Percentiles rank a stretch among this genome's conserved stretches.
phyloP scores from a whole-genome alignment of 1,140 invertebrate species.

The Bemisia tabaci region DNA sequence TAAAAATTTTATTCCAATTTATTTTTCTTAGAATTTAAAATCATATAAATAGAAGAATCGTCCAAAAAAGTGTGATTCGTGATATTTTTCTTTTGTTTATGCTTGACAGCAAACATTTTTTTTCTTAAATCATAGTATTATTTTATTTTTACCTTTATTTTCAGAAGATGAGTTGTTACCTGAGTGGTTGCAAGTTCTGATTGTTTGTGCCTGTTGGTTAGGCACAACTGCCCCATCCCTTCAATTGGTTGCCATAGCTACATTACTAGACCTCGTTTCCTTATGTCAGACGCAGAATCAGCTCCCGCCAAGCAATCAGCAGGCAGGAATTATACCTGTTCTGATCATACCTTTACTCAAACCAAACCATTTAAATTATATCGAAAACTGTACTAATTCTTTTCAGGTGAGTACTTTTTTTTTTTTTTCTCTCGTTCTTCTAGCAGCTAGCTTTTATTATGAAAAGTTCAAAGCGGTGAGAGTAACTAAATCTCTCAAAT shows the following conservation, averaged over 20 bases:
- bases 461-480: too few relatives aligned
- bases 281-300: conserved; percentile 22
- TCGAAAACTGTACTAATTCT: conserved; percentile 47
- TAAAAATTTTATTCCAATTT: too few relatives aligned
- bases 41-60: too few relatives aligned
- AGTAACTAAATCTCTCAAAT: too few relatives aligned
- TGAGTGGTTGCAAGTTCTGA: conserved; percentile 57
- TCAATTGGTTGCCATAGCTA: conserved; percentile 52
- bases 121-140: too few relatives aligned
- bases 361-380: conserved; percentile 43
- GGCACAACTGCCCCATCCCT: conserved; percentile 37
- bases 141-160: not conserved
- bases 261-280: conserved; percentile 59
- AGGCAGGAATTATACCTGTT: conserved; percentile 41
- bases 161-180: conserved; percentile 36
- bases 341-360: conserved; percentile 52
- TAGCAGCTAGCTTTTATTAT: too few relatives aligned
- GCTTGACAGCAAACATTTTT: too few relatives aligned
- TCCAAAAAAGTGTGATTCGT: too few relatives aligned
- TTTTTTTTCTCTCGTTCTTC: conserved; percentile 1
- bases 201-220: conserved; percentile 52
- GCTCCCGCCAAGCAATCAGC: conserved; percentile 3
- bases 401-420: conserved; percentile 39
- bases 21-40: too few relatives aligned
- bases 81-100: too few relatives aligned